phyloP scores from a whole-genome alignment of 2,888 invertebrate species.

The Trachelus iudaicus region DNA sequence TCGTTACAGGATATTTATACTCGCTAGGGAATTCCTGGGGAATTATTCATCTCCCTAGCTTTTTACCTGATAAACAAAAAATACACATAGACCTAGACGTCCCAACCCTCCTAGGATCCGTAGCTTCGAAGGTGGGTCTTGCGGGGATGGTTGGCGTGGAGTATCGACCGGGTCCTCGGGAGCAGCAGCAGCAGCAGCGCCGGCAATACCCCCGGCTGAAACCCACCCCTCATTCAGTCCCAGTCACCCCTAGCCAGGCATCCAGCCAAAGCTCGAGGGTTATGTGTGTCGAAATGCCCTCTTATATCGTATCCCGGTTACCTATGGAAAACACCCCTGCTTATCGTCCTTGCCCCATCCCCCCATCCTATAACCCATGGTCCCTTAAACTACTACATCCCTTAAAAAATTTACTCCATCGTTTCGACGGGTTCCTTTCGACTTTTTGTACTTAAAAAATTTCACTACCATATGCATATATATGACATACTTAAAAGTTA shows the following conservation, averaged over 20 bases:
- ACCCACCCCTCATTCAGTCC: constrained; percentile 1
- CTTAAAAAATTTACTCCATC: neutral
- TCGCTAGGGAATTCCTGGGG: neutral
- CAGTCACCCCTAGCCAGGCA: neutral
- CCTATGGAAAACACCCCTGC: neutral
- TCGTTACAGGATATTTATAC: neutral
- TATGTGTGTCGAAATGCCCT: neutral
- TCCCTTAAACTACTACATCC: no score
- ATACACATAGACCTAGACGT: neutral
- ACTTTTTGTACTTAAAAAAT: neutral
- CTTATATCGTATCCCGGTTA: neutral
- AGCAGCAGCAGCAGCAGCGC: neutral
- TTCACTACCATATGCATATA: neutral
- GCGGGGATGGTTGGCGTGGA: constrained; percentile 12
- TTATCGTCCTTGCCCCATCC: neutral
- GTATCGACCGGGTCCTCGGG: constrained; percentile 15
- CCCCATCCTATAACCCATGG: no score
- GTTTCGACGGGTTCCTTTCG: neutral
- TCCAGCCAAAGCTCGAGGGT: neutral
- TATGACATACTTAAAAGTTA: neutral
- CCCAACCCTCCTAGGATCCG: neutral
- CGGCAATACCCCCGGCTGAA: constrained; percentile 9
- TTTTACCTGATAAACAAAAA: neutral
- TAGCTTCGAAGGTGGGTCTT: constrained; percentile 6
- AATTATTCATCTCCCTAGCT: neutral